A percentile compares a stretch with the other conserved stretches of the same genome.
Evolutionary conservation across 1,140 invertebrate genomes (phyloP).

Genomic region (Drosophila setifemur): DNA sequence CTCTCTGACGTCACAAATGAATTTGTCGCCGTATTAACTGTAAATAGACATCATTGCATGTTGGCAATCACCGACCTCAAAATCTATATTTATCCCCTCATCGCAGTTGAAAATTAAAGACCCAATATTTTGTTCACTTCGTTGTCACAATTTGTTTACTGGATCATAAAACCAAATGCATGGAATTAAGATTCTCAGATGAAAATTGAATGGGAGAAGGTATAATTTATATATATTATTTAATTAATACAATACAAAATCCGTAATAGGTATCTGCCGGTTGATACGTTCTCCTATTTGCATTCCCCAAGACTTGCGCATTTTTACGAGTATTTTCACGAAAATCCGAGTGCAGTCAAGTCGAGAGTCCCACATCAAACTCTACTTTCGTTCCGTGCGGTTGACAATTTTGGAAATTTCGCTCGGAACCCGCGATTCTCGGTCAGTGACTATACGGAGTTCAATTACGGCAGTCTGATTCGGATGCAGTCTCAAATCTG

Average conservation of each 20-base stretch:
- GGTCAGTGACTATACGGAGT: slow-evolving; percentile 28
- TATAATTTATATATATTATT: too few relatives aligned
- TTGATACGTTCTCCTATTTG: background rate
- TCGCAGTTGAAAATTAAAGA: slow-evolving; percentile 10
- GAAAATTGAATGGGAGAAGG: too few relatives aligned
- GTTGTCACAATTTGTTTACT: background rate
- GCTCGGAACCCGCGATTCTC: background rate
- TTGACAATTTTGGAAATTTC: slow-evolving; percentile 33
- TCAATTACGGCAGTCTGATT: background rate
- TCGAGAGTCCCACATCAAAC: slow-evolving; percentile 39
- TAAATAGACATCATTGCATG: slow-evolving; percentile 50
- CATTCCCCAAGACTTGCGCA: slow-evolving; percentile 14
- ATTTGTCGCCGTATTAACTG: slow-evolving; percentile 33
- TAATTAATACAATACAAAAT: background rate
- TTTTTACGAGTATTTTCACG: slow-evolving; percentile 19
- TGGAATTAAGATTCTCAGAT: too few relatives aligned
- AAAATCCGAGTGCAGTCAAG: slow-evolving; percentile 17
- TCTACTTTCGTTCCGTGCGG: slow-evolving; percentile 56
- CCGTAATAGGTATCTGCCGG: background rate
- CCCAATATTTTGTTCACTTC: background rate
- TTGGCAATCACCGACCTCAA: slow-evolving; percentile 29
- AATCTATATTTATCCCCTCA: slow-evolving; percentile 63
- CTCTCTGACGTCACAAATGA: slow-evolving; percentile 21
- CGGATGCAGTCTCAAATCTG: slow-evolving; percentile 12
- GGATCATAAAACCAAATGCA: too few relatives aligned